Conservation (phyloP, 2,113 vertebrate genomes). For the Deroptyus accipitrinus region DNA sequence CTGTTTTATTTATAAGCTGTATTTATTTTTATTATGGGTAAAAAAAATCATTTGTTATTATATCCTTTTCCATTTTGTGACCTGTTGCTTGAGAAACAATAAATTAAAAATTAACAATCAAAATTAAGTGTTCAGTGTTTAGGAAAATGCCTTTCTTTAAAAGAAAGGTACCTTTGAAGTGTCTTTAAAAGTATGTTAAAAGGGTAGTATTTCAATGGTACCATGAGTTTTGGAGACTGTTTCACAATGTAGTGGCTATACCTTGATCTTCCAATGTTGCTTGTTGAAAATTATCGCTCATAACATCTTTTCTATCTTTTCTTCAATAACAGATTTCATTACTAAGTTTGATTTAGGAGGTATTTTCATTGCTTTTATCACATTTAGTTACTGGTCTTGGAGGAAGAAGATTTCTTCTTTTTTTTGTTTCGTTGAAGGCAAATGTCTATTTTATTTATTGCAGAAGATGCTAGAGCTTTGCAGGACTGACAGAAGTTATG, state of each 20-base stretch:
- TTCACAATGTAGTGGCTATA: background rate
- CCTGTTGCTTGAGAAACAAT: background rate
- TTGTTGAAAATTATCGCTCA: background rate
- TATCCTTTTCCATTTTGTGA: background rate
- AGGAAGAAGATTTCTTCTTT: background rate
- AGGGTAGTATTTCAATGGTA: background rate
- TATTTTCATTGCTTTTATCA: background rate
- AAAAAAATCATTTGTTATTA: background rate
- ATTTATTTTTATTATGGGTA: background rate
- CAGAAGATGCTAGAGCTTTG: background rate
- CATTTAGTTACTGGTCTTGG: background rate
- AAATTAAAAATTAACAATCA: background rate
- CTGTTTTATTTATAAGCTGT: background rate
- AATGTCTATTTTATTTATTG: background rate
- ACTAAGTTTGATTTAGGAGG: background rate
- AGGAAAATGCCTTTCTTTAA: background rate
- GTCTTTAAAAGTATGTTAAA: background rate
- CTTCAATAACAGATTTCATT: background rate
- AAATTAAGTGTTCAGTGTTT: background rate
- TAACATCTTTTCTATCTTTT: background rate
- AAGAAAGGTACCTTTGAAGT: background rate
- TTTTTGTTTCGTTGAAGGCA: background rate
- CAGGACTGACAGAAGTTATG: background rate
- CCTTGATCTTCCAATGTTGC: background rate
- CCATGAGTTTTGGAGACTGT: background rate